Evolutionary conservation across 2,797 vertebrate genomes (phyloP), one percentile per base, ranked within the genome.

Genomic region (Oreortyx pictus): DNA sequence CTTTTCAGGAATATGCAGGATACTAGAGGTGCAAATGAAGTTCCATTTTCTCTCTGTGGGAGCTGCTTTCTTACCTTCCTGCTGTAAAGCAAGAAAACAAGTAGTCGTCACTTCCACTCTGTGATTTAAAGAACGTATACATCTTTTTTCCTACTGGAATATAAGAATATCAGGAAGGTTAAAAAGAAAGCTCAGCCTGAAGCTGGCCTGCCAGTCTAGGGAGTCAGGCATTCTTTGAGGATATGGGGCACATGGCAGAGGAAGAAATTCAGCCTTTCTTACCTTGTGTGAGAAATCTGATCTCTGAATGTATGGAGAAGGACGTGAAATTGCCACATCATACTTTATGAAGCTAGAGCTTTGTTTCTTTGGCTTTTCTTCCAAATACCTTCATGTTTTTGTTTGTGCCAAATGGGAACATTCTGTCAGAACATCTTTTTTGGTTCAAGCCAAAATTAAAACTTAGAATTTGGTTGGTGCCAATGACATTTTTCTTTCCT

Each of bases 301-400:
- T 68, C 54, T 46, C 23, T 59, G 52, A 89, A 68, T 11, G 6
- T 78, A 33, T 25, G 46, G 35, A 78, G n/a, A n/a, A 87, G 88
- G 33, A 9, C 31, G 79, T 70, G 59, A 78, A 47, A 75, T 81
- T 56, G 39, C 44, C 75, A 81, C 70, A 64, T 82, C 29, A 10
- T 70, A 76, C 79, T 93, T 94, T 76, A 62, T 37, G 9, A 83
- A 89, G 23, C 7, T 83, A 88, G 70, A n/a, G 22, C 8, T 91
- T 67, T 74, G 67, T 91, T 95, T 82, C 74, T 88, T 91, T 92
- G 88, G 71, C 71, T 82, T 93, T 84, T 86, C 67, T 79, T 93
- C 82, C 86, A 84, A 91, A 93, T 93, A 88, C 47, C 83, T 75
- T 86, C 76, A 64, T 91, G 71, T 65, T 27, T 94, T 91, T 82